Conservation (phyloP, 2,797 vertebrate genomes). For the Chelon auratus region DNA sequence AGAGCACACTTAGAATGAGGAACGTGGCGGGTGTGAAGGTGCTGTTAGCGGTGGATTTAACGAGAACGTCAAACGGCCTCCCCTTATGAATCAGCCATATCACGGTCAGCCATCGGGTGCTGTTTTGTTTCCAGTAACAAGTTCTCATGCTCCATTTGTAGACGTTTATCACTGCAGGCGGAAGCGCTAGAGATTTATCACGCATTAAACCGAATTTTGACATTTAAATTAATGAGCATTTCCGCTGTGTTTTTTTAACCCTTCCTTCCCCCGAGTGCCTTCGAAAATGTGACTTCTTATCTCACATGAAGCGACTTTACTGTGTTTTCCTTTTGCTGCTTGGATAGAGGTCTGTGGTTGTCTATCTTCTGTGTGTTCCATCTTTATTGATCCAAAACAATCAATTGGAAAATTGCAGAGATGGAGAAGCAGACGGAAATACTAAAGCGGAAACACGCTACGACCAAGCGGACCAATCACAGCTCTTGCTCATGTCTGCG, state of each 20-base stretch:
- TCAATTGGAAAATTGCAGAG: too few species aligned
- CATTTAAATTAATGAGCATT: neutral
- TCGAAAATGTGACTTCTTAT: neutral
- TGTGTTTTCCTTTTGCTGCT: neutral
- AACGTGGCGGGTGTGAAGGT: neutral
- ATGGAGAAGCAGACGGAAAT: too few species aligned
- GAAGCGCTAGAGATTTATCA: neutral
- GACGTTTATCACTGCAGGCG: neutral
- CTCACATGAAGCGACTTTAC: neutral
- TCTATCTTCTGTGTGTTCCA: neutral
- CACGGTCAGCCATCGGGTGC: conserved; percentile 3
- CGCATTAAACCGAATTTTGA: neutral
- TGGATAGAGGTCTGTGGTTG: neutral
- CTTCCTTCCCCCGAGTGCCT: too few species aligned
- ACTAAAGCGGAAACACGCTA: neutral
- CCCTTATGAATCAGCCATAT: conserved; percentile 1
- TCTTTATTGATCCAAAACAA: too few species aligned
- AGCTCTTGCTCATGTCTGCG: too few species aligned
- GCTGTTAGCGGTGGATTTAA: neutral
- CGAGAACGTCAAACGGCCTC: neutral
- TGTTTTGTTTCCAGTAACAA: neutral
- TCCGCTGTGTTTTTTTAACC: neutral
- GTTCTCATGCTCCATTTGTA: conserved; percentile 2
- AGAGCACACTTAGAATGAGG: neutral
- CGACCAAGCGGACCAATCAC: too few species aligned